Evolutionary conservation across 2,113 vertebrate genomes (phyloP), one percentile per base, ranked within the genome.

Genomic region (Poeciliopsis occidentalis): DNA sequence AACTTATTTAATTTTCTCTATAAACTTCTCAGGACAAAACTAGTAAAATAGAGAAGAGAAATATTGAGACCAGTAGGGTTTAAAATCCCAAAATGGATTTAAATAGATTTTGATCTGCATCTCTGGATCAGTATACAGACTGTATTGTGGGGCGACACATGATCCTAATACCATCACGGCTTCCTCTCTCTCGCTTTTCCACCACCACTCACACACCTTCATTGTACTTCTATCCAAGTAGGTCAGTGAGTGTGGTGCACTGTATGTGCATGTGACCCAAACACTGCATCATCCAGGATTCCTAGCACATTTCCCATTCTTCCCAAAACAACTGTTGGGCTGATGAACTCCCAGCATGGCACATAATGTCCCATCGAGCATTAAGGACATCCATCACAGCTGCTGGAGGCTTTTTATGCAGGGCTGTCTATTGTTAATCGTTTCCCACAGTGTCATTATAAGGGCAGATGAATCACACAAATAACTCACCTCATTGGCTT

Each of bases 261-360:
- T 3, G 44, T 12, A 30, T 11, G 34, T 19, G 60, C 64, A n/a
- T 47, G 73, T 80, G 86, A 80, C 79, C 73, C 8, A 13, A 75
- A 51, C n/a, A 32, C 69, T 30, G 51, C 47, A 34, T 61, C 78
- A 74, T 76, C 62, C 70, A 47, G 81, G 69, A 90, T 89, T 92
- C 84, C 76, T 73, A 15, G 84, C 77, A 74, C 80, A 69, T 79
- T 85, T 82, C 73, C 67, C 80, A 82, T 84, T 90, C 81, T 87
- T 79, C 64, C 70, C 44, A 22, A 82, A 81, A 88, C 87, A 87
- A 86, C 86, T 77, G 86, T 3, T 34, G 82, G 69, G 86, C 89
- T 91, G 88, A 89, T 89, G 84, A 87, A 84, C 87, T 79, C 71
- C 41, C 76, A 64, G 67, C 78, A 4, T 71, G 66, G 70, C 76